phyloP scores from a whole-genome alignment of 92 coral and sea anemone species.

The Phenganax stokvisi region DNA sequence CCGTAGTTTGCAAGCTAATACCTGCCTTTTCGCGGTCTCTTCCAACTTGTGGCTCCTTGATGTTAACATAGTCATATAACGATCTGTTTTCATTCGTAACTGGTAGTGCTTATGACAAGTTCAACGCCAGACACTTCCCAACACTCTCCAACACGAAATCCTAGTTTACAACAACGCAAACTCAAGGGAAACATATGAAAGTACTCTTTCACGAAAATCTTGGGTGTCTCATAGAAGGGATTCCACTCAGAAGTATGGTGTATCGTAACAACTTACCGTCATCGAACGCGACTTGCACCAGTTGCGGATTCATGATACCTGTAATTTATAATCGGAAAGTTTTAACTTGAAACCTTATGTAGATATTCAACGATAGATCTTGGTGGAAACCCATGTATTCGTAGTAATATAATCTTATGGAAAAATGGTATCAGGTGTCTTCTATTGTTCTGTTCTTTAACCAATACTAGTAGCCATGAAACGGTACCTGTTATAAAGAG shows the following conservation, averaged over 20 bases:
- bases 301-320: neutral
- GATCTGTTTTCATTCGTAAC: conserved; percentile 30
- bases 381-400: neutral
- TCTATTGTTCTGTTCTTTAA: neutral
- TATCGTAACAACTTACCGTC: neutral
- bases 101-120: conserved; percentile 35
- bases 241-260: neutral
- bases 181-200: neutral
- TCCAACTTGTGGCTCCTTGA: conserved; percentile 33
- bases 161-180: neutral
- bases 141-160: neutral
- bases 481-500: neutral
- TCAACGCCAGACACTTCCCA: conserved; percentile 1
- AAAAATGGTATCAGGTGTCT: neutral
- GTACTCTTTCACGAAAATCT: neutral
- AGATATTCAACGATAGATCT: neutral
- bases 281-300: conserved; percentile 1
- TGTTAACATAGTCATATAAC: conserved; percentile 28
- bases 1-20: conserved; percentile 31
- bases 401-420: neutral
- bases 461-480: neutral
- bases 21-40: conserved; percentile 41
- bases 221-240: neutral
- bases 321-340: neutral
- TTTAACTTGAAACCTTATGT: neutral